Conservation (phyloP, 2,888 invertebrate species). For the Microplitis deprimator region DNA sequence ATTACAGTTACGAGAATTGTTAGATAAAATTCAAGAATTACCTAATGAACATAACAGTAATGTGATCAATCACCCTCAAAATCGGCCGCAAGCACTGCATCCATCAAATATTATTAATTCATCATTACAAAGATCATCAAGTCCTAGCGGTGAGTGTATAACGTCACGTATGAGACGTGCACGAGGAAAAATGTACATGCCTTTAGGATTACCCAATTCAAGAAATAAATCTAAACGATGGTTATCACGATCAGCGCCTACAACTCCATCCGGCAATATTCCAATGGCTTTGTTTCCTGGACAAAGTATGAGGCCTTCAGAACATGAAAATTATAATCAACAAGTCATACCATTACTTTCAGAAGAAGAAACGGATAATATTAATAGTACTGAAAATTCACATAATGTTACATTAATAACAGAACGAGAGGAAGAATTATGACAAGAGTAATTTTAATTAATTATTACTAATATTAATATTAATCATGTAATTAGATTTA, state of each 20-base stretch:
- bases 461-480: background rate
- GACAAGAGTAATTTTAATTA: conserved; percentile 43
- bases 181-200: conserved; percentile 72
- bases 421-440: conserved; percentile 57
- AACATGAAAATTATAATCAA: conserved; percentile 59
- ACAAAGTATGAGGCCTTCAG: conserved; percentile 65
- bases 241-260: conserved; percentile 85
- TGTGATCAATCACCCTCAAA: conserved; percentile 51
- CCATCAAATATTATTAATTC: conserved; percentile 55
- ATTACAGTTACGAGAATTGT: conserved; percentile 75
- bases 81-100: conserved; percentile 61
- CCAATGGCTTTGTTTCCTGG: conserved; percentile 78
- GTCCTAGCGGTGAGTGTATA: conserved; percentile 61
- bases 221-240: conserved; percentile 72
- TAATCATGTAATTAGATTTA: background rate
- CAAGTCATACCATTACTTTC: conserved; percentile 66
- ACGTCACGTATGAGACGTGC: conserved; percentile 58
- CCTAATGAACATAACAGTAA: conserved; percentile 68
- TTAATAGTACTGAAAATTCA: conserved; percentile 51
- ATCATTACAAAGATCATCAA: conserved; percentile 51
- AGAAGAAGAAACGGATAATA: conserved; percentile 64
- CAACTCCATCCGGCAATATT: conserved; percentile 82
- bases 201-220: conserved; percentile 67
- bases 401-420: conserved; percentile 44
- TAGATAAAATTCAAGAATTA: conserved; percentile 81